Evolutionary conservation across 35 echinoderm and acorn worm genomes (phyloP), one percentile per base, ranked within the genome.

Genomic region (Diadema setosum): DNA sequence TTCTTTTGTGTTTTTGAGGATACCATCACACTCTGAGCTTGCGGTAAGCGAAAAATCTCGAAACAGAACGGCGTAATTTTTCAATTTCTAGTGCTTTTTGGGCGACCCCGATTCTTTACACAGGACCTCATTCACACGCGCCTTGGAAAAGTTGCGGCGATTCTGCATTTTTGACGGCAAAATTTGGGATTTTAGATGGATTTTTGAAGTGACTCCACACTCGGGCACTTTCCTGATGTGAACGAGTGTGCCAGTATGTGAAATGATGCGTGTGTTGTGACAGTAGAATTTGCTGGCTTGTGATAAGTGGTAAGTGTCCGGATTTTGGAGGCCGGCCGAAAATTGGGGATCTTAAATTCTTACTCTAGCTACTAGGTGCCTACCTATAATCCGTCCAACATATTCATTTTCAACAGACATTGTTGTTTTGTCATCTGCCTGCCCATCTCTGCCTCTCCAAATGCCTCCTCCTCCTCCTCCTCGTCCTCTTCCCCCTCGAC

Each of bases 301-400:
- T n/a, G 0, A 55, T n/a, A 16, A n/a, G 12, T 16, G 12, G 49
- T 55, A 16, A 55, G 49, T 55, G 21, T 55, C 14, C 21, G 49
- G 21, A 55, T 1, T 0, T 55, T 55, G 14, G 2, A 0, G 21
- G 14, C 21, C 14, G 14, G 49, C 49, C 49, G 21, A 55, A 55
- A 12, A 16, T 55, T 55, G 14, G 21, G 0, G 21, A 16, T 55
- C 49, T 21, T 21, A 55, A 16, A 55, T 16, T 21, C 29, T 59
- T 8, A 59, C 20, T 59, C 2, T 58, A 4, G 3, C 2, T 58
- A n/a, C 26, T 58, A 59, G 20, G 29, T 4, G 4, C 3, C 29
- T 65, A 76, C 70, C 70, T 43, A 76, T 76, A 40, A 76, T 76
- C 43, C n/a, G 37, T 32, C 70, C 70, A 9, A 76, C 35, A 76